Evolutionary conservation across 1,140 invertebrate genomes (phyloP), one percentile per base, ranked within the genome.

Genomic region (Caerostris extrusa): DNA sequence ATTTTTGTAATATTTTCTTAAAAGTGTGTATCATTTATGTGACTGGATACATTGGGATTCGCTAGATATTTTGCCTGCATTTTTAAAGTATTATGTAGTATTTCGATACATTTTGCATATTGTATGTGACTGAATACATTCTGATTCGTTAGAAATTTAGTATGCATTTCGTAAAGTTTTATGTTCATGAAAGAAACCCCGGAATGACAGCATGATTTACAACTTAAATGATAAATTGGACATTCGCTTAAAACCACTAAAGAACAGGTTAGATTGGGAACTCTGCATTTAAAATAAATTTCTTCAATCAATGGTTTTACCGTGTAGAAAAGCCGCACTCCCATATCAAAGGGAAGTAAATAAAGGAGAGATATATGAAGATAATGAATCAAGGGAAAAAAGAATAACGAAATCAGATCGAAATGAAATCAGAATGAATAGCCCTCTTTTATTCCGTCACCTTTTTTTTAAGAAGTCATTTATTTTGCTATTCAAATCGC

Each of bases 191-290:
- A 83, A 83, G 81, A 19, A 3, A 10, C 17, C n/a, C 12, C 7
- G 0, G 55, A 64, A n/a, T 88, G 86, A 53, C 58, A 64, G 58
- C 14, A 88, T 88, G 86, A 88, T 88, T 88, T 88, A 88, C 86
- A 88, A 64, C 61, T 88, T 88, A 88, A 88, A 64, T 64, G 86
- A 88, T 88, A 64, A 88, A 88, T 88, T 64, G 61, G 53, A 88
- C 53, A 88, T 64, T 57, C 10, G 53, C 61, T 88, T 88, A 61
- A 64, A 88, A 57, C 53, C 86, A 55, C 86, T 53, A 6, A 14
- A 57, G 61, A 64, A 5, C 83, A 85, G 83, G 83, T 85, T 85
- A 85, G 58, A 85, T 77, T 58, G 56, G 57, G 34, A 58, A 85
- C 83, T 55, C 57, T 34, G 56, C 7, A 85, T 85, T 85, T 60